A percentile compares a stretch with the other conserved stretches of the same genome.
Evolutionary conservation across 92 coral and sea anemone species (phyloP).

Genomic region (Phenganax subtilis): DNA sequence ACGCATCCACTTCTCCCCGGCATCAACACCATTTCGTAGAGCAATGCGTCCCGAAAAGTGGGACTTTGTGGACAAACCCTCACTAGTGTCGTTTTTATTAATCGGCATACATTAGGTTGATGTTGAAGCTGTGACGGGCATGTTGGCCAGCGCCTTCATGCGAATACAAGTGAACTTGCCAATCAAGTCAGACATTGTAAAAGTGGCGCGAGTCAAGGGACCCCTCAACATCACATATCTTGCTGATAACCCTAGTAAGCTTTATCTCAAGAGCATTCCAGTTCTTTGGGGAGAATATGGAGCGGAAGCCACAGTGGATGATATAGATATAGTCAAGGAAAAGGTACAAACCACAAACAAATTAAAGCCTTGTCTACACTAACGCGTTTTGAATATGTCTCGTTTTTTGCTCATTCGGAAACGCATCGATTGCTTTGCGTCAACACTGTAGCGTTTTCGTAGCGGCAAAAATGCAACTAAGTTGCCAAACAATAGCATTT

Average conservation of each 20-base stretch:
- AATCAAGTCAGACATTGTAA: slow-evolving; percentile 41
- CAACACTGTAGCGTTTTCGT: no score
- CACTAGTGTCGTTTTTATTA: not conserved
- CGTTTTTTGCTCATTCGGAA: no score
- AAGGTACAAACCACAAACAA: slow-evolving; percentile 33
- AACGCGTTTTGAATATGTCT: not conserved
- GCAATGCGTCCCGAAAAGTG: not conserved
- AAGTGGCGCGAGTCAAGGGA: slow-evolving; percentile 41
- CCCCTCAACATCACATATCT: slow-evolving; percentile 51
- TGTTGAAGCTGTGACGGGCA: slow-evolving; percentile 77
- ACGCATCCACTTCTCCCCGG: no score
- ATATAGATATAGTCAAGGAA: slow-evolving; percentile 34
- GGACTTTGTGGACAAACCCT: not conserved
- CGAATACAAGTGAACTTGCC: slow-evolving; percentile 73
- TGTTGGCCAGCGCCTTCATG: slow-evolving; percentile 53
- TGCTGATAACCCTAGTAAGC: slow-evolving; percentile 8
- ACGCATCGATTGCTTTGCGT: not conserved
- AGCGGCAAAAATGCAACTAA: no score
- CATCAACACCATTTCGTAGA: not conserved
- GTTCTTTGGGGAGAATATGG: slow-evolving; percentile 69
- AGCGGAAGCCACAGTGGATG: slow-evolving; percentile 48
- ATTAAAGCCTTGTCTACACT: not conserved
- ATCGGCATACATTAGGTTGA: slow-evolving; percentile 49
- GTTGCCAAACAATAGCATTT: no score
- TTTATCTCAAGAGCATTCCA: slow-evolving; percentile 54